Evolutionary conservation across 2,797 vertebrate species (phyloP).

Genomic region (Notoglanidium macrostoma): DNA sequence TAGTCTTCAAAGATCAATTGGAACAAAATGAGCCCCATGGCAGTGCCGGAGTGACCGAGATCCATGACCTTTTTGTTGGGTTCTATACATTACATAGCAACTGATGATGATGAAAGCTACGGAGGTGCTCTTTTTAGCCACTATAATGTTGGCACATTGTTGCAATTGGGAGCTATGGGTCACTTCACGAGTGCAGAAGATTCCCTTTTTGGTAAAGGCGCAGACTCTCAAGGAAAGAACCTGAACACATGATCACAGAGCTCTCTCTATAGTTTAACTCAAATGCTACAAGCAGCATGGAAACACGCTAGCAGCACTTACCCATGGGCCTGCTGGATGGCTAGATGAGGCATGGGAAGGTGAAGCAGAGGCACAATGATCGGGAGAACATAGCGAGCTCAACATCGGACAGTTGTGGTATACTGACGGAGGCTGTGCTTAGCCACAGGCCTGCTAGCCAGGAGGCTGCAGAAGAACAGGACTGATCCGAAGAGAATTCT

Average conservation of each 20-base stretch:
- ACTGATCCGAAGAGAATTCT: background rate
- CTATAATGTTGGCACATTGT: background rate
- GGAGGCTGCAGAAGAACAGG: background rate
- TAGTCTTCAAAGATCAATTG: background rate
- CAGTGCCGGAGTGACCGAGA: background rate
- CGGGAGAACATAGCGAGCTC: background rate
- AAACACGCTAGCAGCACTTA: background rate
- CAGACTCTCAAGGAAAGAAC: background rate
- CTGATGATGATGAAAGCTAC: background rate
- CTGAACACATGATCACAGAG: background rate
- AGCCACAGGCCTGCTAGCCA: background rate
- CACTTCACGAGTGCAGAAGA: background rate
- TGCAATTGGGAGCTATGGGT: background rate
- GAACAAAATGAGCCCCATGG: background rate
- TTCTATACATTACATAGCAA: background rate
- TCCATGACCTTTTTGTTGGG: background rate
- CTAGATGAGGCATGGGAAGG: background rate
- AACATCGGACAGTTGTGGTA: background rate
- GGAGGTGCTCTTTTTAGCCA: background rate
- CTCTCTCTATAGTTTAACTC: background rate
- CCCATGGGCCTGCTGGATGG: background rate
- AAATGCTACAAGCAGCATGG: background rate
- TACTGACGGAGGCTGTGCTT: background rate
- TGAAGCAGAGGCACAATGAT: background rate
- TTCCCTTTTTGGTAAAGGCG: background rate